Conservation (phyloP, 2,113 vertebrate genomes). For the Cochlearius cochlearius region DNA sequence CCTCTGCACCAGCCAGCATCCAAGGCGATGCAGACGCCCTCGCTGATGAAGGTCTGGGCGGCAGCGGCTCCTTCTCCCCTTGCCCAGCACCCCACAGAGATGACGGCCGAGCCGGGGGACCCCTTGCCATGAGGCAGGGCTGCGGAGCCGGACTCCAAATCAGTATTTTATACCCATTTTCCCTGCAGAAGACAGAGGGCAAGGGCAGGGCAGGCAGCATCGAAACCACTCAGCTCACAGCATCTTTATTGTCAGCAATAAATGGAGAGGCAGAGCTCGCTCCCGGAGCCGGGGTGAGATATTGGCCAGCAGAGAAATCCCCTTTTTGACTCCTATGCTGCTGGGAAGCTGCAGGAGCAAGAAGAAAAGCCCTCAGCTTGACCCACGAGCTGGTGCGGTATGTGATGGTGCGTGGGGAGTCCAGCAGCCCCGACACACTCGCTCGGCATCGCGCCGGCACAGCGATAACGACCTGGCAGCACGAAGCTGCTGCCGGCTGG, state of each 20-base stretch:
- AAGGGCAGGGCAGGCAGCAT: neutral
- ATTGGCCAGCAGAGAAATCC: neutral
- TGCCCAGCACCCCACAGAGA: neutral
- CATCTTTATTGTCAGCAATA: neutral
- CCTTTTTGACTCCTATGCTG: neutral
- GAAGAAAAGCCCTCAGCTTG: neutral
- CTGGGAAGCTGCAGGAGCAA: neutral
- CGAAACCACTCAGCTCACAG: accelerated
- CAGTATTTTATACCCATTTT: neutral
- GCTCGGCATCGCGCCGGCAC: neutral
- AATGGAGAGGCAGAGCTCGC: neutral
- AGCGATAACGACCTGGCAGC: neutral
- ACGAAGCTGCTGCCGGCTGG: neutral
- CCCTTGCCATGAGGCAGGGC: too few relatives aligned
- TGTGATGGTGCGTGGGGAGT: neutral
- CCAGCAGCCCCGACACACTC: neutral
- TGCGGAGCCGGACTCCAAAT: neutral
- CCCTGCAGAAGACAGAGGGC: neutral
- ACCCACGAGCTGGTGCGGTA: neutral
- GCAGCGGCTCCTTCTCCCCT: neutral
- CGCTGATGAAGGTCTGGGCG: neutral
- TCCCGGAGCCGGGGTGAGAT: neutral
- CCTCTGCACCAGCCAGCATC: neutral
- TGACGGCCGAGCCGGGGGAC: accelerated
- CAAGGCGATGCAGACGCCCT: accelerated